Evolutionary conservation across 1,140 invertebrate genomes (phyloP), one percentile per base, ranked within the genome.

Genomic region (Zelostemma sp.): DNA sequence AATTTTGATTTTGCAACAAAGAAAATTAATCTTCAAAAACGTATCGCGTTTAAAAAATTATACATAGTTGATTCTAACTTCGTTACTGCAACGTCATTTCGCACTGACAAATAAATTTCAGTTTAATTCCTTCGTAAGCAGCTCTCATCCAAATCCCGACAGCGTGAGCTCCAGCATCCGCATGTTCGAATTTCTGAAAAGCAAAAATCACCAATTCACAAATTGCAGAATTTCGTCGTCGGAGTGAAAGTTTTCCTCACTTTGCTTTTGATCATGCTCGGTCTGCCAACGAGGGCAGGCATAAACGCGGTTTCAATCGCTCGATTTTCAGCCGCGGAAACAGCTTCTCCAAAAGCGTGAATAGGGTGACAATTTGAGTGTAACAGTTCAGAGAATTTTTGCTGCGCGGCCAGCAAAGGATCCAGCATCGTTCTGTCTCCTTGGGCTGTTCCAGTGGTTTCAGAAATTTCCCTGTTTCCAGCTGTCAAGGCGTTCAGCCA

Each of bases 371-470:
- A 63, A n/a, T 53, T 68, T 57, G 12, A 33, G 50, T 19, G 62
- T 50, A 71, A 75, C 38, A 40, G 66, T 46, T 79, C 72, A 55
- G 57, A 57, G 45, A 72, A 78, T 49, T 48, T 51, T 33, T 62
- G 40, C 41, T 77, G 55, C 1, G 82, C 85, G 15, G 83, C 70
- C 50, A 76, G 51, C 33, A 90, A 76, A 49, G 86, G 80, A 77
- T 88, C 86, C 11, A 88, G 63, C 86, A 92, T 88, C 14, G 89
- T 90, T 66, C 89, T 74, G 60, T 91, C 86, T 0, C 87, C 88
- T 49, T 82, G 86, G 53, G 86, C 82, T 28, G 88, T 87, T 6
- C 56, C 60, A 31, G 55, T 57, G 0, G 43, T 35, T 57, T 87
- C 85, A 47, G 72, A 74, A n/a, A 89, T 76, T 1, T 77, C 77